Conservation (phyloP, 2,888 invertebrate genomes). For the Beris chalybata region DNA sequence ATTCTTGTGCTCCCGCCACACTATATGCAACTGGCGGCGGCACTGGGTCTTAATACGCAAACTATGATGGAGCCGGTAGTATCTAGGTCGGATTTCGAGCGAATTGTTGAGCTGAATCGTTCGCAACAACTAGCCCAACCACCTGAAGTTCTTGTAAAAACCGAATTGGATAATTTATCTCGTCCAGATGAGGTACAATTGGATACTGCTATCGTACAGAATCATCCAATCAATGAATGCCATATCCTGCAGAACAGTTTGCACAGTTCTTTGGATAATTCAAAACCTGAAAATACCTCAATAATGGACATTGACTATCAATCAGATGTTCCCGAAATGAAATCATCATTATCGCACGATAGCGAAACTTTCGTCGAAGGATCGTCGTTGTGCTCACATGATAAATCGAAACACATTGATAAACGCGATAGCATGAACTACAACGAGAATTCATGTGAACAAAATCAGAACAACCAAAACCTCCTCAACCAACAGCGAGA, state of each 20-base stretch:
- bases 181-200: background rate
- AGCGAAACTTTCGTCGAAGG: background rate
- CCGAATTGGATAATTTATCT: background rate
- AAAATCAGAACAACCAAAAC: constrained; percentile 46
- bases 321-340: background rate
- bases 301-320: constrained; percentile 9
- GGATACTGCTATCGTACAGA: background rate
- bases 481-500: constrained; percentile 42
- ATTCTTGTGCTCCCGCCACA: constrained; percentile 63
- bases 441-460: constrained; percentile 41
- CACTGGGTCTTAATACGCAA: constrained; percentile 53
- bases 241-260: background rate
- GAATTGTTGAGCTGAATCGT: constrained; percentile 51
- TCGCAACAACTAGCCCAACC: constrained; percentile 42
- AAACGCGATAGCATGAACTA: constrained; percentile 10
- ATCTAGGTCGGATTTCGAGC: constrained; percentile 53
- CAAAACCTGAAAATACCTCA: background rate
- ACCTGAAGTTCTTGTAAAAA: background rate
- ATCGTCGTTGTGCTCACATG: background rate
- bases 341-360: background rate
- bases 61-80: constrained; percentile 51
- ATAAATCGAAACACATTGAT: background rate
- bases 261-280: background rate
- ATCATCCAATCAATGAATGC: background rate
- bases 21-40: constrained; percentile 62